Base-by-base conservation (phyloP, 2,888 invertebrate species). In the Philaethria dido region DNA sequence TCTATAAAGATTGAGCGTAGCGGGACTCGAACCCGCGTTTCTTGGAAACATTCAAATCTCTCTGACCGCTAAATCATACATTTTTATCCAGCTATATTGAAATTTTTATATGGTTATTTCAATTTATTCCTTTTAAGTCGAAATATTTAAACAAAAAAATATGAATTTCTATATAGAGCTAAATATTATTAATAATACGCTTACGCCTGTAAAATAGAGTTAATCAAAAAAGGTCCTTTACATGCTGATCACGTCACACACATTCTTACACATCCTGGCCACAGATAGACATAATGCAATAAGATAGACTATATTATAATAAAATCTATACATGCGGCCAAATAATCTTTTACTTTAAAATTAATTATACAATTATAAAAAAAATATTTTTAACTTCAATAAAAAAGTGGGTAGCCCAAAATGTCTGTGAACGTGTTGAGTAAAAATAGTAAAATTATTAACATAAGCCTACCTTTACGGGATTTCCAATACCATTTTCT, bases 401-500 rank as follows among this genome's bases (percentile, higher is more conserved):
- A 29, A 50, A 39, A 9, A 36, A 22, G 64, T 62, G 50, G 42
- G 59, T 48, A 48, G 9, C 6, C 25, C n/a, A 42, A 25, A 22
- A 57, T 33, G 39, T 1, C 59, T 22, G 52, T 42, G 13, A 39
- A 45, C 36, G 18, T 50, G 57, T n/a, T 9, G 25, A 44, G 33
- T 22, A 47, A 62, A 48, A 67, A 55, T 63, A 36, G 4, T 18
- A 14, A n/a, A 14, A 50, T 60, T 60, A 68, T 64, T 42, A 64
- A 61, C 64, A 68, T 22, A 62, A 64, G 44, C 92, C 85, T 85
- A 93, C 93, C 93, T 92, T 93, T 92, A 69, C 92, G 93, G 72
- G 93, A 93, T 77, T 94, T 93, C 88, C 94, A 94, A 89, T 94
- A 94, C 77, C 94, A 88, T 82, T 93, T 93, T 84, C 94, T 94